Evolutionary conservation across 2,113 vertebrate species (phyloP).

Genomic region (Sula dactylatra): DNA sequence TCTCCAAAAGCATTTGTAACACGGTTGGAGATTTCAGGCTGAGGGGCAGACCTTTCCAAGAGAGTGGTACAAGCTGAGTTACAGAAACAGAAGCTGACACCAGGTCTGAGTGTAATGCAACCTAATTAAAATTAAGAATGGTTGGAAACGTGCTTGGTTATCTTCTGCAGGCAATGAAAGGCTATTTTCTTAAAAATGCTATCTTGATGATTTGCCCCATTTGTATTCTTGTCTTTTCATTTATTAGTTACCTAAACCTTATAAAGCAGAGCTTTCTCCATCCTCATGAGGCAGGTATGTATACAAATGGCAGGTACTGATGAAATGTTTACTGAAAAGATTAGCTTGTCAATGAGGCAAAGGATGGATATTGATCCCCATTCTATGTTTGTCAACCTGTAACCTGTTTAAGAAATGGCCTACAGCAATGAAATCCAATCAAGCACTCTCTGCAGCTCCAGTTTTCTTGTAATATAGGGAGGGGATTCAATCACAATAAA

Average conservation of each 20-base stretch:
- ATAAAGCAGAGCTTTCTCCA: conserved; percentile 52
- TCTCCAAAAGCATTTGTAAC: neutral
- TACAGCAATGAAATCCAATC: conserved; percentile 71
- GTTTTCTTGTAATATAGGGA: conserved; percentile 59
- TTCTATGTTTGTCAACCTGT: conserved; percentile 71
- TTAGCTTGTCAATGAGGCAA: conserved; percentile 73
- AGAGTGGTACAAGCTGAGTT: neutral
- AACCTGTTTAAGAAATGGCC: conserved; percentile 75
- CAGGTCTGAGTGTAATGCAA: neutral
- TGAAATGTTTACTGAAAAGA: conserved; percentile 78
- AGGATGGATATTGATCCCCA: conserved; percentile 70
- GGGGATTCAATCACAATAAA: conserved; percentile 73
- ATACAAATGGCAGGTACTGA: conserved; percentile 74
- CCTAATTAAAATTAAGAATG: conserved; percentile 39
- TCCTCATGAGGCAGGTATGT: conserved; percentile 62
- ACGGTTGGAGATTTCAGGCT: neutral
- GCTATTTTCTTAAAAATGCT: conserved; percentile 50
- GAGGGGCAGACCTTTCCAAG: neutral
- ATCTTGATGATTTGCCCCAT: conserved; percentile 19
- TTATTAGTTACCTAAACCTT: conserved; percentile 66
- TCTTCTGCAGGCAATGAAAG: conserved; percentile 42
- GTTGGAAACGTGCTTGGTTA: neutral
- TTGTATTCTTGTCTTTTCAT: conserved; percentile 65
- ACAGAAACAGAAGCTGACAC: conserved; percentile 7
- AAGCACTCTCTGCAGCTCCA: conserved; percentile 67